Base-by-base conservation (phyloP, 2,888 invertebrate species). In the Sepioteuthis lessoniana region DNA sequence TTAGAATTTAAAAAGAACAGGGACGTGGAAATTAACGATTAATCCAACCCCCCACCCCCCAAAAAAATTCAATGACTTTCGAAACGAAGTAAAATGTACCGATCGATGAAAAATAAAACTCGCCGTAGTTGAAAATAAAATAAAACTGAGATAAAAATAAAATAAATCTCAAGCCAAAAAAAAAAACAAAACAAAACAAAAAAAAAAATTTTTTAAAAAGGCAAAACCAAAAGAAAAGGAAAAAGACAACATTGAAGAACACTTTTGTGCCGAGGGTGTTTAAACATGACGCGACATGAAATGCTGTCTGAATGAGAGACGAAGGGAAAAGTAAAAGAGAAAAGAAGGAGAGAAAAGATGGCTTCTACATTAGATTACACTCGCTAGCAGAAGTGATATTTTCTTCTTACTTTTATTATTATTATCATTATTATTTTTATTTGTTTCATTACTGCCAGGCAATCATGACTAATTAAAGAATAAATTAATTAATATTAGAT, bases 401-500 rank as follows among this genome's bases (percentile, higher is more conserved):
- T 76, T 35, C 13, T 13, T 76, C n/a, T 13, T 25, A 1, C n/a
- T 21, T 55, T 21, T 55, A 7, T 28, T 42, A 42, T 5, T 7
- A 5, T 42, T 42, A 42, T 42, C 7, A 42, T 42, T 42, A 42
- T 42, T 35, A 76, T 76, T 76, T n/a, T 76, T 21, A 60, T 28
- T 60, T 76, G 76, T 76, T n/a, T 76, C 7, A 76, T 76, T 31
- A 76, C 76, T 76, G n/a, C n/a, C 76, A 76, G 76, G 76, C 76
- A 76, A 76, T 76, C 76, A 76, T 76, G 76, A 76, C 25, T 76
- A 76, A 76, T 76, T 76, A 76, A 76, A 76, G 35, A n/a, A 76
- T 76, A n/a, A 76, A 76, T 76, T 76, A 76, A 76, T 76, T 76
- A 76, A 76, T 76, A 76, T 76, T 76, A 76, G 76, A 76, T 76